Conservation (phyloP, 2,888 invertebrate species). For the Pantelozetes paolii region DNA sequence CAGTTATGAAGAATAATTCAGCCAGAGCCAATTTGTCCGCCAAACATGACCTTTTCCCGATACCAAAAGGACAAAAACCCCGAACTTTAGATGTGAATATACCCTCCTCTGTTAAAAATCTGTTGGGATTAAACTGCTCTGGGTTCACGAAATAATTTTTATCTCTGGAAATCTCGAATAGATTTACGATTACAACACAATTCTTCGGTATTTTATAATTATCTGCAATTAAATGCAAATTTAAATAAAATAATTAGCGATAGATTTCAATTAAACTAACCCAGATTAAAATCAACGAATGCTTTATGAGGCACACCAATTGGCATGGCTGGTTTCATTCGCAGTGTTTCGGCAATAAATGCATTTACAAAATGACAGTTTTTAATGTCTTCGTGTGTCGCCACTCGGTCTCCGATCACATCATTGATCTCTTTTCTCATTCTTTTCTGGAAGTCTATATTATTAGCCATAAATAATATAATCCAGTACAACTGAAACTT, state of each 20-base stretch:
- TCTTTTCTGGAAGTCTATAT: no score
- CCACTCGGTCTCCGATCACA: no score
- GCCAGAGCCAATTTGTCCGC: conserved; percentile 17
- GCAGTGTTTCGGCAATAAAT: no score
- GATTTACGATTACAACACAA: neutral
- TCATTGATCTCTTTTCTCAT: no score
- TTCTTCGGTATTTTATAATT: neutral
- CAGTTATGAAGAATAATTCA: conserved; percentile 6
- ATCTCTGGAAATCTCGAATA: neutral
- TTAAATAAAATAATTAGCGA: neutral
- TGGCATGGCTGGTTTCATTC: no score
- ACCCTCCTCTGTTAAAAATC: neutral
- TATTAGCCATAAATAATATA: no score
- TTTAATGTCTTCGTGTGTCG: no score
- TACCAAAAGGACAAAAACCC: neutral
- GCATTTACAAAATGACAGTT: no score
- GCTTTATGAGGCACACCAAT: neutral
- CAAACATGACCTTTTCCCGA: conserved; percentile 16
- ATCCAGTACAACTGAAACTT: no score
- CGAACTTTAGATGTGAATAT: neutral
- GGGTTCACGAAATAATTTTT: neutral
- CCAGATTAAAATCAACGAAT: neutral
- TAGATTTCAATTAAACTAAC: no score
- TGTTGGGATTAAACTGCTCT: neutral
- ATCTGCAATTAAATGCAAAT: neutral